Evolutionary conservation across 2,113 vertebrate genomes (phyloP).

Genomic region (Tragulus kanchil): DNA sequence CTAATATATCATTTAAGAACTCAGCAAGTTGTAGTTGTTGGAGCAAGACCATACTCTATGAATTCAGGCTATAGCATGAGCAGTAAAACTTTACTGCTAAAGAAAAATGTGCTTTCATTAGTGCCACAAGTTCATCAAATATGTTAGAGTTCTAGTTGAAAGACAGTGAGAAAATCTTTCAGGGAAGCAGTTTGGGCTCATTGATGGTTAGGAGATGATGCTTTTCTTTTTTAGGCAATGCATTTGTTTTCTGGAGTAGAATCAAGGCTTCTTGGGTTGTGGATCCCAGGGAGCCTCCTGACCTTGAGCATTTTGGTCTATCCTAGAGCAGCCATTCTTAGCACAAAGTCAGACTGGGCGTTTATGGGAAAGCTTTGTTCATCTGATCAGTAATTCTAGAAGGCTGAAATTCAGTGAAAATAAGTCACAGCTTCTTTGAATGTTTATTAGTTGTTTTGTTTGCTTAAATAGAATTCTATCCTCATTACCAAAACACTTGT

Average conservation of each 20-base stretch:
- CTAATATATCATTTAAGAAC: conserved; percentile 14
- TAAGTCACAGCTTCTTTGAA: background rate
- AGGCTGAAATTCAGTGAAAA: background rate
- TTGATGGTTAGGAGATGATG: background rate
- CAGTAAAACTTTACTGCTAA: background rate
- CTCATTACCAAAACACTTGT: background rate
- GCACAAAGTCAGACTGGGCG: background rate
- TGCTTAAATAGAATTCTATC: conserved; percentile 29
- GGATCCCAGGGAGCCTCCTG: background rate
- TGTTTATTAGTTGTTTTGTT: background rate
- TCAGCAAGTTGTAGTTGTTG: background rate
- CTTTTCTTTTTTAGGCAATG: background rate
- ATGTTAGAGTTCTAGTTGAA: background rate
- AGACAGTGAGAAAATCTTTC: background rate
- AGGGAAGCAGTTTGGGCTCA: background rate
- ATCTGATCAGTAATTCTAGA: conserved; percentile 38
- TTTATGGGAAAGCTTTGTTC: background rate
- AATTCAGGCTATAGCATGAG: background rate
- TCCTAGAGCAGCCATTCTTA: background rate
- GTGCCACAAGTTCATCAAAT: background rate
- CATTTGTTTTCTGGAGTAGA: conserved; percentile 30
- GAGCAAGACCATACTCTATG: background rate
- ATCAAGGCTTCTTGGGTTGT: background rate
- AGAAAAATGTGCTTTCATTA: conserved; percentile 22
- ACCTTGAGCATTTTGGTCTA: background rate